Conservation (phyloP, 2,888 invertebrate genomes). For the Meteorus cinctellus region DNA sequence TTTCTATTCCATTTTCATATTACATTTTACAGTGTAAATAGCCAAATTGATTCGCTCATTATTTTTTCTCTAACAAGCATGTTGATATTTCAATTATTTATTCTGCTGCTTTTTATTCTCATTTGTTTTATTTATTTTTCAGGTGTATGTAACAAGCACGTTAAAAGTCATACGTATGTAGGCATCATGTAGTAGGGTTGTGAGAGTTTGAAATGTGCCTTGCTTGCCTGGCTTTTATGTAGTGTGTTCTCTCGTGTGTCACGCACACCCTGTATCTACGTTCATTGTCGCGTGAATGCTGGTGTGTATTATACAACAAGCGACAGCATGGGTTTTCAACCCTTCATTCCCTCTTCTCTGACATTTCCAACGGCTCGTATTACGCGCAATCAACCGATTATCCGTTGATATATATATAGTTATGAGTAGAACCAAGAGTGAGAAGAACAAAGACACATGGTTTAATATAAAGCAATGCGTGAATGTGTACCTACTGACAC, state of each 20-base stretch:
- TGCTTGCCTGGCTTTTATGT: slow-evolving; percentile 2
- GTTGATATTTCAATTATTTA: neutral
- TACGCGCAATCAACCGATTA: slow-evolving; percentile 32
- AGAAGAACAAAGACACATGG: neutral
- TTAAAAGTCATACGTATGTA: slow-evolving; percentile 7
- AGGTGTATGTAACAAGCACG: neutral
- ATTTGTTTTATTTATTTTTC: neutral
- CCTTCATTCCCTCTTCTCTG: slow-evolving; percentile 14
- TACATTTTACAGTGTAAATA: too few species aligned
- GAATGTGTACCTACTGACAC: neutral
- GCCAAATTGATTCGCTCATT: neutral
- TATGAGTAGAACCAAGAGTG: neutral
- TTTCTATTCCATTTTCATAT: too few species aligned
- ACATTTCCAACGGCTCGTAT: slow-evolving; percentile 21
- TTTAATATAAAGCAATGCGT: slow-evolving; percentile 10
- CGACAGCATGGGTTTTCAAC: slow-evolving; percentile 32
- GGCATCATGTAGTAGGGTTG: slow-evolving; percentile 12
- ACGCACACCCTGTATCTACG: slow-evolving; percentile 38
- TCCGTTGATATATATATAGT: slow-evolving; percentile 10
- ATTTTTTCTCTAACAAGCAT: neutral
- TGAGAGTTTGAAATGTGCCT: neutral
- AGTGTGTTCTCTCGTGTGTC: slow-evolving; percentile 30
- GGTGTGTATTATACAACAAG: slow-evolving; percentile 7
- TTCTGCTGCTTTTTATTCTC: neutral
- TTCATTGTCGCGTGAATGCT: slow-evolving; percentile 40